Percentiles rank a stretch among this genome's conserved stretches.
phyloP scores from a whole-genome alignment of 2,113 vertebrate genomes.

The Poeciliopsis prolifica region DNA sequence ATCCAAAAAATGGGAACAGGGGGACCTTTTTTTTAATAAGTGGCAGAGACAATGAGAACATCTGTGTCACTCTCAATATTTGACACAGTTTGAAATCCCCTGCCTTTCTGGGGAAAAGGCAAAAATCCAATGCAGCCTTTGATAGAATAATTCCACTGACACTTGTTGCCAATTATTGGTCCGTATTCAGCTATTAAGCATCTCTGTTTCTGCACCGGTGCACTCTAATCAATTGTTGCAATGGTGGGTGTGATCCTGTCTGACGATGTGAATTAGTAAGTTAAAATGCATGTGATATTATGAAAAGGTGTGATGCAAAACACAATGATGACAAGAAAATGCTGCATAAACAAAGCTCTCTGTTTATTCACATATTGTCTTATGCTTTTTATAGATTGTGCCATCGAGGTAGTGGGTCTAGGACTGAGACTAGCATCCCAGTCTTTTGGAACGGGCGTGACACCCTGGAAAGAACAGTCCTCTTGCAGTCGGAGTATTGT shows the following conservation, averaged over 20 bases:
- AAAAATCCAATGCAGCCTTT: conserved; percentile 45
- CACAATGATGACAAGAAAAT: neutral
- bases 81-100: conserved; percentile 42
- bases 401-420: too few species aligned
- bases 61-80: conserved; percentile 31
- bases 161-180: conserved; percentile 60
- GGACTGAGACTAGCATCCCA: too few species aligned
- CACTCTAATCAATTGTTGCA: neutral
- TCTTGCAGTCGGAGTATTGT: too few species aligned
- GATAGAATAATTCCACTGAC: conserved; percentile 43
- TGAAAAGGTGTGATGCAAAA: neutral
- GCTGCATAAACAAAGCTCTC: neutral
- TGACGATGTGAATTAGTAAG: neutral
- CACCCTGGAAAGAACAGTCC: too few species aligned
- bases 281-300: neutral
- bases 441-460: too few species aligned
- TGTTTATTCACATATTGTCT: too few species aligned
- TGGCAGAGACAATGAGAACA: conserved; percentile 37
- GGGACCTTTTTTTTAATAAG: conserved; percentile 22
- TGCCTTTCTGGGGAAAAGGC: conserved; percentile 34
- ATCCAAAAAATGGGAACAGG: neutral
- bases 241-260: neutral
- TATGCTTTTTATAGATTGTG: too few species aligned
- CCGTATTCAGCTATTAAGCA: neutral
- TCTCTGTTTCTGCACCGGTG: neutral